These are phyloP conservation scores for Parauchenoglanis ngamensis DNA, from an alignment of 2,797 vertebrate genomes.

Conservation along the genomic window DNA sequence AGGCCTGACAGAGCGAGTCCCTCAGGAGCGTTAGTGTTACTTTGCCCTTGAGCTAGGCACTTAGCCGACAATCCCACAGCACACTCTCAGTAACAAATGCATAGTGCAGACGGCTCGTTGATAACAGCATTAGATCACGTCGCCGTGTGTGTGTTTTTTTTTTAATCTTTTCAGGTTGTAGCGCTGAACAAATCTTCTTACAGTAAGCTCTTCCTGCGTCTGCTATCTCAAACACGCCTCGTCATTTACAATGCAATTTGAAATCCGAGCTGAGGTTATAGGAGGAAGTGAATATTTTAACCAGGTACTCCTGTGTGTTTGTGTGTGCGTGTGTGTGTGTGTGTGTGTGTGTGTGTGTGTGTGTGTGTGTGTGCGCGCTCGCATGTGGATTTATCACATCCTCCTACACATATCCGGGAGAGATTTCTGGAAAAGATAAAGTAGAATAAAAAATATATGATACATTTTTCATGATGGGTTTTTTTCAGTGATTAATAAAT, in stretches of 20 bases:
- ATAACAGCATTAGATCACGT: conserved; percentile 18
- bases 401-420: conserved; percentile 13
- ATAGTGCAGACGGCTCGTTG: conserved; percentile 22
- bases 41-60: conserved; percentile 42
- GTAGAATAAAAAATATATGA: neutral
- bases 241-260: neutral
- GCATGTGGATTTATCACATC: neutral
- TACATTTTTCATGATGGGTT: neutral
- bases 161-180: neutral
- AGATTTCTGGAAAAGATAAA: conserved; percentile 17
- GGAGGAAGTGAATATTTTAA: conserved; percentile 13
- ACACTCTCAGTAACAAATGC: conserved; percentile 35
- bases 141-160: neutral
- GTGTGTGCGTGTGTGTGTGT: conserved; percentile 10
- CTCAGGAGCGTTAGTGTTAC: conserved; percentile 30
- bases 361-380: neutral
- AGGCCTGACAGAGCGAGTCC: conserved; percentile 44
- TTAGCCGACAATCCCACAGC: conserved; percentile 35
- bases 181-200: conserved; percentile 10
- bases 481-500: conserved; percentile 23
- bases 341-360: neutral
- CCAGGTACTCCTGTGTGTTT: neutral
- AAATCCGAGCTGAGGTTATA: neutral
- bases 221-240: neutral
- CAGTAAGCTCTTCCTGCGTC: conserved; percentile 6